phyloP scores from a whole-genome alignment of 2,888 invertebrate species.

The Actias luna region DNA sequence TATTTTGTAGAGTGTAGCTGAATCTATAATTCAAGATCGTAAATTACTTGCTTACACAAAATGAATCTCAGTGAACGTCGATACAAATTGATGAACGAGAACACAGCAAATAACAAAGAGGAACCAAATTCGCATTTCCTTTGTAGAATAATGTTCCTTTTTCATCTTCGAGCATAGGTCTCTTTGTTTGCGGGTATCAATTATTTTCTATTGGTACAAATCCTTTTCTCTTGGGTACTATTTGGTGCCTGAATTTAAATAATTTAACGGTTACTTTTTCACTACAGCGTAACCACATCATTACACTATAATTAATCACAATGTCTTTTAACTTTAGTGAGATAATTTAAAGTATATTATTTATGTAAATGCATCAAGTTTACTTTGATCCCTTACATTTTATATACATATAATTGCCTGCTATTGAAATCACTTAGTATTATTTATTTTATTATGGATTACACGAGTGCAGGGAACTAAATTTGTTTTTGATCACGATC shows the following conservation, averaged over 20 bases:
- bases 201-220: slow-evolving; percentile 36
- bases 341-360: no score
- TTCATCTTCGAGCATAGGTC: slow-evolving; percentile 44
- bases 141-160: slow-evolving; percentile 46
- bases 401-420: no score
- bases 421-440: no score
- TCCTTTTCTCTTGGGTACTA: slow-evolving; percentile 8
- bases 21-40: slow-evolving; percentile 1
- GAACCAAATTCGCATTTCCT: slow-evolving; percentile 45
- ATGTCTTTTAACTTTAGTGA: no score
- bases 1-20: no score
- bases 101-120: slow-evolving; percentile 35
- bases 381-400: no score
- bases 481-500: no score
- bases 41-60: slow-evolving; percentile 7
- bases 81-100: slow-evolving; percentile 16
- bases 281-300: not conserved
- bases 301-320: not conserved
- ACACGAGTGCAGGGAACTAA: no score
- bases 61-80: slow-evolving; percentile 9
- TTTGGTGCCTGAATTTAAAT: slow-evolving; percentile 14
- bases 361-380: no score
- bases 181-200: slow-evolving; percentile 46
- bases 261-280: slow-evolving; percentile 4
- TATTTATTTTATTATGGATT: no score